Conservation (phyloP, 2,888 invertebrate species). For the Latrodectus elegans region DNA sequence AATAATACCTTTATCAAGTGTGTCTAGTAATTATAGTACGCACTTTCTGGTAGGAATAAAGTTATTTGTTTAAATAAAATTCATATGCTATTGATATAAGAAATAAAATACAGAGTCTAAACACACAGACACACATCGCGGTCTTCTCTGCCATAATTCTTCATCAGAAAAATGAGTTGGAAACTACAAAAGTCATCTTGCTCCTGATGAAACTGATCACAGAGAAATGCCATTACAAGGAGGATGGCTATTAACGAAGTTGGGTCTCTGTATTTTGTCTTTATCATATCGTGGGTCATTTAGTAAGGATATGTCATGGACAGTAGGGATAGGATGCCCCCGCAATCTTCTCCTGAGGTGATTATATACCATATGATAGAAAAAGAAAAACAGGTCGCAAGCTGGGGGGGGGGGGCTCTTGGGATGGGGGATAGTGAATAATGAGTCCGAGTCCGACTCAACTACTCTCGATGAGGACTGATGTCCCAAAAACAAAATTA, state of each 20-base stretch:
- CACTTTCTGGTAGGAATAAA: too few species aligned
- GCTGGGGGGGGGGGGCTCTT: too few species aligned
- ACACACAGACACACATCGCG: too few species aligned
- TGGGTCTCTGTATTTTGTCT: constrained; percentile 40
- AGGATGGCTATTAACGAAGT: constrained; percentile 21
- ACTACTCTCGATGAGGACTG: too few species aligned
- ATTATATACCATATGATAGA: constrained; percentile 27
- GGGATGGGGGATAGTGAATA: too few species aligned
- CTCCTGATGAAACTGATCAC: not conserved
- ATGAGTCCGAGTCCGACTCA: too few species aligned
- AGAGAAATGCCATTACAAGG: not conserved
- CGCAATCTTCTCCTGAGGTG: constrained; percentile 38
- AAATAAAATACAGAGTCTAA: too few species aligned
- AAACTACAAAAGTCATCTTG: not conserved
- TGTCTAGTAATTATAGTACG: too few species aligned
- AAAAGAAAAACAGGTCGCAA: not conserved
- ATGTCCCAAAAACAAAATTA: too few species aligned
- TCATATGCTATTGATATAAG: too few species aligned
- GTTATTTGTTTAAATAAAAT: too few species aligned
- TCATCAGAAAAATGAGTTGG: not conserved
- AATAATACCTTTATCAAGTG: too few species aligned
- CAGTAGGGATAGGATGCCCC: not conserved
- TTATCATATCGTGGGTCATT: constrained; percentile 44
- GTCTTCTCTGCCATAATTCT: not conserved
- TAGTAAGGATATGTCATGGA: constrained; percentile 28